Conservation (phyloP, 2,113 vertebrate species). For the Salvelinus sp. region DNA sequence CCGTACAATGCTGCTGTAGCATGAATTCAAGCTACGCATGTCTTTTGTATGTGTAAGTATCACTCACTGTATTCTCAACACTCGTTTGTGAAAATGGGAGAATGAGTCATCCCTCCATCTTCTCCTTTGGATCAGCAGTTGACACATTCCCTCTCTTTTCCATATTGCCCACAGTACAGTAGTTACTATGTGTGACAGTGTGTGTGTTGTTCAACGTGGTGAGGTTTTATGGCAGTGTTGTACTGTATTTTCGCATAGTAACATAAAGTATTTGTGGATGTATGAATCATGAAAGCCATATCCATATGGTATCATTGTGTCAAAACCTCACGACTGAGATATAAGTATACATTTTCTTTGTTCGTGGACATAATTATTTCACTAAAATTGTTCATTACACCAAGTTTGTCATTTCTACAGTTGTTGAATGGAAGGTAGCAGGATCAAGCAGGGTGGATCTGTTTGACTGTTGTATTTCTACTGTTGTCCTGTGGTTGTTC, state of each 20-base stretch:
- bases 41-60: conserved; percentile 47
- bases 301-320: background rate
- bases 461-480: conserved; percentile 8
- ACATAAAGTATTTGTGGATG: too few species aligned
- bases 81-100: conserved; percentile 34
- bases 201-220: background rate
- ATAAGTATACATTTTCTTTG: background rate
- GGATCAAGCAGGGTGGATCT: background rate
- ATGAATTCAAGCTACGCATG: conserved; percentile 39
- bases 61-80: conserved; percentile 45
- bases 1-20: conserved; percentile 31
- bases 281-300: background rate
- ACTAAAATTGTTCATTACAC: too few species aligned
- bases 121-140: background rate
- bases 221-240: conserved; percentile 12
- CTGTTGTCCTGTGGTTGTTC: background rate
- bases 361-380: background rate
- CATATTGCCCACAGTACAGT: background rate
- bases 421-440: background rate
- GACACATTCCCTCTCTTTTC: background rate
- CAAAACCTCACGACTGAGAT: background rate
- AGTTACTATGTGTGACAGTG: conserved; percentile 31
- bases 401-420: too few species aligned
- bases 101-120: background rate
- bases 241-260: background rate